Percentiles rank a stretch among this genome's conserved stretches.
phyloP scores from a whole-genome alignment of 2,888 invertebrate genomes.

The Suillia variegata region DNA sequence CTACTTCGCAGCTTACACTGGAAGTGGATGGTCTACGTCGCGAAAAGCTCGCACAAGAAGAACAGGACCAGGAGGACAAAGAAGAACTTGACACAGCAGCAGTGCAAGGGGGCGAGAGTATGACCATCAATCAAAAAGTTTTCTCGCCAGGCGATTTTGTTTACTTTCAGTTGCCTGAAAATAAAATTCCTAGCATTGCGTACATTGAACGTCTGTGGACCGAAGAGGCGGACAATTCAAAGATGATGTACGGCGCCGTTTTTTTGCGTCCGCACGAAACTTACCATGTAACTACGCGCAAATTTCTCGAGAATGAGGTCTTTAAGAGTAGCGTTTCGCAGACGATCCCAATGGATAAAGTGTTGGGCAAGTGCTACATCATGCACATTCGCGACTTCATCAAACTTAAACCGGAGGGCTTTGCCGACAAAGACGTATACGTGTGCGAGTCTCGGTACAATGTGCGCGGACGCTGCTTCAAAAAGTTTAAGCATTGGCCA shows the following conservation, averaged over 20 bases:
- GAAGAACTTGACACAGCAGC: constrained; percentile 60
- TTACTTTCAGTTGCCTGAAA: constrained; percentile 72
- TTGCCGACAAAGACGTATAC: constrained; percentile 90
- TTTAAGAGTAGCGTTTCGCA: constrained; percentile 92
- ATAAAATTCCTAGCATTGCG: constrained; percentile 74
- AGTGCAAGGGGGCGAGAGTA: constrained; percentile 65
- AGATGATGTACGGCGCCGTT: constrained; percentile 90
- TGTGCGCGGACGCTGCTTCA: constrained; percentile 83
- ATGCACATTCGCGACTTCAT: constrained; percentile 95
- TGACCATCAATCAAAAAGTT: constrained; percentile 77
- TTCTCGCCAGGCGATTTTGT: constrained; percentile 90
- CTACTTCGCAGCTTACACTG: constrained; percentile 74
- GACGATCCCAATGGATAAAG: constrained; percentile 81
- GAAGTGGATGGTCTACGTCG: constrained; percentile 78
- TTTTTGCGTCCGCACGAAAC: constrained; percentile 94
- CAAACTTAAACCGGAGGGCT: constrained; percentile 83
- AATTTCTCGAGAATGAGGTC: constrained; percentile 93
- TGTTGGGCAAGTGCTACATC: constrained; percentile 88
- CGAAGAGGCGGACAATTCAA: constrained; percentile 75
- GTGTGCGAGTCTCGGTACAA: constrained; percentile 97
- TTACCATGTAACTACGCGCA: constrained; percentile 91
- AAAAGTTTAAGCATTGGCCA: constrained; percentile 87
- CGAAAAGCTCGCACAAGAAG: constrained; percentile 77
- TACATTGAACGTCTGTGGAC: constrained; percentile 90
- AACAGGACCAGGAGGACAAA: constrained; percentile 75